A percentile compares a stretch with the other conserved stretches of the same genome.
Conservation (phyloP, 2,888 invertebrate genomes). For the Rhingia campestris region DNA sequence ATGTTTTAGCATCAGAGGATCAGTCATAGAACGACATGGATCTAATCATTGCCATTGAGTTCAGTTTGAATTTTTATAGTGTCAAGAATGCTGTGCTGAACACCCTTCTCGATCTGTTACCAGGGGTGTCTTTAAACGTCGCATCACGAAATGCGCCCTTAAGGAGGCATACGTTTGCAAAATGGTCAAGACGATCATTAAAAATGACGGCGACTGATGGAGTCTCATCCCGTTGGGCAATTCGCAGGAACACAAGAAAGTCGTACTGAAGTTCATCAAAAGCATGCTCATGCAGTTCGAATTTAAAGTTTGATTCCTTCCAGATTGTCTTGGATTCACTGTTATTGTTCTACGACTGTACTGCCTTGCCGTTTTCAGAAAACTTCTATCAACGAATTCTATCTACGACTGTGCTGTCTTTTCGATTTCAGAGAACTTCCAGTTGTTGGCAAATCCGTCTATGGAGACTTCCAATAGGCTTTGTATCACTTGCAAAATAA, state of each 20-base stretch:
- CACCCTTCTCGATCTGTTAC: slow-evolving; percentile 94
- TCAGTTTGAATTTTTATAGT: slow-evolving; percentile 95
- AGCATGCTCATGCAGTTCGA: slow-evolving; percentile 99
- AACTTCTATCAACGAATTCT: slow-evolving; percentile 91
- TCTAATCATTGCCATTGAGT: slow-evolving; percentile 98
- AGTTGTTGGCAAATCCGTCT: slow-evolving; percentile 97
- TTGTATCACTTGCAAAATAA: slow-evolving; percentile 97
- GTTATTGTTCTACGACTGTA: slow-evolving; percentile 96
- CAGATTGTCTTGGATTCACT: slow-evolving; percentile 98
- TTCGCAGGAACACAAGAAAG: slow-evolving; percentile 95
- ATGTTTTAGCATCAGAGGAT: slow-evolving; percentile 94
- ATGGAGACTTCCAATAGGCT: slow-evolving; percentile 98
- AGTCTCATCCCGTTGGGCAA: slow-evolving; percentile 99
- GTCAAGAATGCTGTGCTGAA: slow-evolving; percentile 97
- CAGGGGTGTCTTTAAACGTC: slow-evolving; percentile 92
- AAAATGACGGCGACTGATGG: slow-evolving; percentile 97
- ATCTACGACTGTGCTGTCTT: no score
- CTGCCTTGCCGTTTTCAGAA: slow-evolving; percentile 94
- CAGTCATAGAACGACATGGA: slow-evolving; percentile 99
- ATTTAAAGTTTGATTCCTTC: slow-evolving; percentile 99
- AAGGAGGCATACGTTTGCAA: slow-evolving; percentile 99
- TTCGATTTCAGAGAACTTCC: slow-evolving; percentile 82
- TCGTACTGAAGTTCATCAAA: slow-evolving; percentile 99
- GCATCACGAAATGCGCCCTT: slow-evolving; percentile 95
- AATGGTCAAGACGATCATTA: slow-evolving; percentile 98